These are phyloP conservation scores for Ditula angustiorana DNA, from an alignment of 2,888 invertebrate species.

Conservation along the genomic window DNA sequence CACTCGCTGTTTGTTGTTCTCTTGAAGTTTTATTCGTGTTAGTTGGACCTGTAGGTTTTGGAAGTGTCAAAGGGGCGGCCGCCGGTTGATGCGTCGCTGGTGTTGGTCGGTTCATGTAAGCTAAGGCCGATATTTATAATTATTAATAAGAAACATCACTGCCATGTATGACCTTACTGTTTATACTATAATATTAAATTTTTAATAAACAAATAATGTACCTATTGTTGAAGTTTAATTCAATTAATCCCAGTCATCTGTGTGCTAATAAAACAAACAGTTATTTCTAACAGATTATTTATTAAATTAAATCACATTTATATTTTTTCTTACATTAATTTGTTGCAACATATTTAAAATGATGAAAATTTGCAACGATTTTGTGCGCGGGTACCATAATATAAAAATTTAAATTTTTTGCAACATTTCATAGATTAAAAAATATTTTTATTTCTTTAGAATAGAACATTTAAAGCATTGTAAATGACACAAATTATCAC, in stretches of 20 bases:
- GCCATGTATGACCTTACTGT: constrained; percentile 85
- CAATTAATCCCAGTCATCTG: background rate
- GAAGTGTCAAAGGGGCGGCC: constrained; percentile 58
- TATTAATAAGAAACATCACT: constrained; percentile 78
- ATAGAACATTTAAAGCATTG: constrained; percentile 56
- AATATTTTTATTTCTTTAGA: background rate
- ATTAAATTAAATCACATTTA: constrained; percentile 54
- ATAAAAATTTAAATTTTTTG: background rate
- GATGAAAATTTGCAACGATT: constrained; percentile 3
- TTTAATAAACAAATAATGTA: constrained; percentile 79
- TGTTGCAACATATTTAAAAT: constrained; percentile 14
- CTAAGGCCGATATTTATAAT: constrained; percentile 73
- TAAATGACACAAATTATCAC: constrained; percentile 55
- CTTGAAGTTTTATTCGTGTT: constrained; percentile 74
- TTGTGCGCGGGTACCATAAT: constrained; percentile 7
- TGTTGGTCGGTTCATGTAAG: constrained; percentile 67
- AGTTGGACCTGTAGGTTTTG: constrained; percentile 67
- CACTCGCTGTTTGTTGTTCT: constrained; percentile 65
- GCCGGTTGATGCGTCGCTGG: constrained; percentile 48
- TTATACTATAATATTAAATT: constrained; percentile 82
- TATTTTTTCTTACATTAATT: constrained; percentile 40
- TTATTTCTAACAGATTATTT: constrained; percentile 55
- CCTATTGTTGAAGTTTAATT: constrained; percentile 35
- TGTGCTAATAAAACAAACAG: constrained; percentile 20
- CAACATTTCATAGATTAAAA: constrained; percentile 1